phyloP scores from a whole-genome alignment of 1,140 invertebrate species.

The Schlechtendalia chinensis region DNA sequence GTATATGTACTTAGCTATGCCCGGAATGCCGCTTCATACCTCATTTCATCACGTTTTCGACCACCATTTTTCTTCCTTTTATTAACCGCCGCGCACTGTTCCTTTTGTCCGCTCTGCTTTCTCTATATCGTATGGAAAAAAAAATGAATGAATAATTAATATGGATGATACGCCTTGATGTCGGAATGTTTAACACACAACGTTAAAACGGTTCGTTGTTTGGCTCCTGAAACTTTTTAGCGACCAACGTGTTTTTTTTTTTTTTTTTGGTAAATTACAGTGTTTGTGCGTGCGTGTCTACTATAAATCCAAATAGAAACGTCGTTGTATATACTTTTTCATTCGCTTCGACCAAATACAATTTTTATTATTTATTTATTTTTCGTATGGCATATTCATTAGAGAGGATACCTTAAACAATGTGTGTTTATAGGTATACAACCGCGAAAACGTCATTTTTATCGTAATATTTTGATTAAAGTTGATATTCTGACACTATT shows the following conservation, averaged over 20 bases:
- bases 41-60: slow-evolving; percentile 49
- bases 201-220: slow-evolving; percentile 20
- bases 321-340: neutral
- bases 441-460: too few relatives aligned
- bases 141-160: slow-evolving; percentile 44
- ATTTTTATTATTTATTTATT: neutral
- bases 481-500: too few relatives aligned
- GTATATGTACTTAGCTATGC: slow-evolving; percentile 39
- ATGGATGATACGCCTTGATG: slow-evolving; percentile 32
- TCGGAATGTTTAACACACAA: neutral
- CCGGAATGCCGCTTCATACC: slow-evolving; percentile 44
- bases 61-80: slow-evolving; percentile 47
- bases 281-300: too few relatives aligned
- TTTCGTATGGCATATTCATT: too few relatives aligned
- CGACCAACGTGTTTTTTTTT: neutral
- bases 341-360: neutral
- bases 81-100: slow-evolving; percentile 40
- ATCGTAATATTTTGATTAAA: too few relatives aligned
- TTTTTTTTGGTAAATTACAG: neutral
- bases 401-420: neutral
- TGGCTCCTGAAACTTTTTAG: slow-evolving; percentile 2
- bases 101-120: slow-evolving; percentile 45
- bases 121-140: slow-evolving; percentile 37
- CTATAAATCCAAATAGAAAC: neutral
- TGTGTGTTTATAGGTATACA: too few relatives aligned